These are phyloP conservation scores for Microcebus lehilahytsara DNA, from an alignment of 2,113 vertebrate species.

Conservation along the genomic window DNA sequence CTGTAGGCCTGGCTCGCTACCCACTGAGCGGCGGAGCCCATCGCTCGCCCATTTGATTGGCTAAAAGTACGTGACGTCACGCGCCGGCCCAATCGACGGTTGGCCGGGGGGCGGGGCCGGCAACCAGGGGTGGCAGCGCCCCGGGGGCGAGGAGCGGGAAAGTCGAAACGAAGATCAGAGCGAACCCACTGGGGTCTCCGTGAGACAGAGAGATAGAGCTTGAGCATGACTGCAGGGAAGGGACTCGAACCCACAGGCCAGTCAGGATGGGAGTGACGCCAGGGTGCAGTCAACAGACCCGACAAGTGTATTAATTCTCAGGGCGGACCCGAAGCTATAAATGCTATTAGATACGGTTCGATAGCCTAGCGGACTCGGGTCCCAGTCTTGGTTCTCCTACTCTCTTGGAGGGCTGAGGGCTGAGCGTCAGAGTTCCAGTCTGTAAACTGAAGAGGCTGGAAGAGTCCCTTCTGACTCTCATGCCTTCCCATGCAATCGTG, in stretches of 20 bases:
- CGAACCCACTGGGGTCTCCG: neutral
- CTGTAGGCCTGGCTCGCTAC: slow-evolving; percentile 36
- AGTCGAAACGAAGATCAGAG: neutral
- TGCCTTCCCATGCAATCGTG: neutral
- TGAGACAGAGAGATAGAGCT: neutral
- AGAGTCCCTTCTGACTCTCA: neutral
- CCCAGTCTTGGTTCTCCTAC: neutral
- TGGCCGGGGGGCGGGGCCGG: slow-evolving; percentile 60
- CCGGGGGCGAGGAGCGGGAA: neutral
- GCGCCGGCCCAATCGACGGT: slow-evolving; percentile 68
- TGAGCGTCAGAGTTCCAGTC: neutral
- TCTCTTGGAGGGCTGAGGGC: neutral
- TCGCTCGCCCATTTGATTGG: slow-evolving; percentile 76
- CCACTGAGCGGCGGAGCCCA: slow-evolving; percentile 63
- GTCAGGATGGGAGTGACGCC: neutral
- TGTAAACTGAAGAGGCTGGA: neutral
- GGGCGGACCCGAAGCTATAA: neutral
- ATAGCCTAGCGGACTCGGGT: neutral
- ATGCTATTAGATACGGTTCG: neutral
- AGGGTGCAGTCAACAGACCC: neutral
- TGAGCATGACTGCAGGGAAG: neutral
- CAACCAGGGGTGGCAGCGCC: neutral
- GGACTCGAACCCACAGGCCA: neutral
- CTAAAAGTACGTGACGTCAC: slow-evolving; percentile 75
- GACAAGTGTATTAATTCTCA: neutral